phyloP scores from a whole-genome alignment of 2,113 vertebrate species.

The Limanda limanda region DNA sequence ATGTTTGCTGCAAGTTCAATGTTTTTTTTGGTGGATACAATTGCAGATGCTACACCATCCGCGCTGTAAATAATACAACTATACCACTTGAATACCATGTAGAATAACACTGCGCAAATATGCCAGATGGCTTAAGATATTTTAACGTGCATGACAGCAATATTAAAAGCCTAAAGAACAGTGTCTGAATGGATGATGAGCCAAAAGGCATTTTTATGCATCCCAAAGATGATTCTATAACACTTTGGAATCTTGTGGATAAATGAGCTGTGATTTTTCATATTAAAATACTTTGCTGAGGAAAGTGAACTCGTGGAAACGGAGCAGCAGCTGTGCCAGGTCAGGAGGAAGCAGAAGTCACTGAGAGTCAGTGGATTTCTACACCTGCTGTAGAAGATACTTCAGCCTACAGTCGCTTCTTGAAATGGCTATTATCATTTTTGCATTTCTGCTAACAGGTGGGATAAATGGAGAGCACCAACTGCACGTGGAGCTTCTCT shows the following conservation, averaged over 20 bases:
- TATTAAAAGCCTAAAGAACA: conserved; percentile 23
- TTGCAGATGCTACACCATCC: conserved; percentile 23
- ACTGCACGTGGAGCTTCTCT: no score
- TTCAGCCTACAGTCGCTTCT: background rate
- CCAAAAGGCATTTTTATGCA: background rate
- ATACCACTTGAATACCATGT: conserved; percentile 36
- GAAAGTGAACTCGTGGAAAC: conserved; percentile 1
- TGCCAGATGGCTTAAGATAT: conserved; percentile 54
- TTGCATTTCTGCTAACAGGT: no score
- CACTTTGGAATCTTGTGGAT: background rate
- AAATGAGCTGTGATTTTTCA: conserved; percentile 10
- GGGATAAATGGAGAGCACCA: no score
- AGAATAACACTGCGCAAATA: conserved; percentile 49
- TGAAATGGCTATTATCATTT: no score
- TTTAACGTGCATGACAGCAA: conserved; percentile 32
- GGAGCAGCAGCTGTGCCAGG: conserved; percentile 21
- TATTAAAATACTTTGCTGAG: background rate
- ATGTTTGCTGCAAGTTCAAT: background rate
- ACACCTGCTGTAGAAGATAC: background rate
- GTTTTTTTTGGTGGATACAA: background rate
- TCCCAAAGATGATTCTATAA: conserved; percentile 2
- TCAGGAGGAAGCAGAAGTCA: background rate
- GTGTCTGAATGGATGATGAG: conserved; percentile 21
- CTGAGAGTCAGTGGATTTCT: background rate
- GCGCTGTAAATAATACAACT: conserved; percentile 29